Base-by-base conservation (phyloP, 37 sponge, comb jelly and placozoan species). In the Spongilla lacustris region DNA sequence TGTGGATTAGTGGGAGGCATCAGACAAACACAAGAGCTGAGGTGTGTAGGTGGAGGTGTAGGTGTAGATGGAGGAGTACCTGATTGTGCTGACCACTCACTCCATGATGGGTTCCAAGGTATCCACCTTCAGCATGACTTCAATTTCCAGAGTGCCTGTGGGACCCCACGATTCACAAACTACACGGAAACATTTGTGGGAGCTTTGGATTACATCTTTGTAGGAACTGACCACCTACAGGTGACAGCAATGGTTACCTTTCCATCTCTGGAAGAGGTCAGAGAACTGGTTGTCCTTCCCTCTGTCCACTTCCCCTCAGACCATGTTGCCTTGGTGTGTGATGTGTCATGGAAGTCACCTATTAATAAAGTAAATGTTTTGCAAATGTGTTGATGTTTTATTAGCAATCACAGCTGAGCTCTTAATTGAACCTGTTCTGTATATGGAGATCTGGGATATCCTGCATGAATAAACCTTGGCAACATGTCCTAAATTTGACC, bases 291-390 rank as follows among this genome's bases (percentile, higher is more conserved):
- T 31, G 95, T 92, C 3, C 80, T 96, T 6, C 97, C 97, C 11
- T 94, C 95, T 0, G 41, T 81, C 32, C 80, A 83, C 68, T 91
- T 92, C 49, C 97, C 97, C 33, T 96, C 97, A 19, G 97, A 96
- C 81, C 97, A 96, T 83, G 22, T 96, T n/a, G 87, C 97, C 30
- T 75, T 96, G 2, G 82, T 96, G 10, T 89, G 83, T 49, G 90
- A 93, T 50, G 68, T 92, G 46, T 84, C 79, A 30, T 91, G 86
- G 87, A 91, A 86, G 36, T 22, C 73, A 38, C 9, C n/a, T n/a
- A n/a, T n/a, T n/a, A n/a, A n/a, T 49, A 34, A n/a, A 38, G 50
- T 66, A 23, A 79, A 14, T 58, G 58, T 58, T 58, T 14, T 58
- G 21, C 21, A 17, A 1, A 17, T 58, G 58, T 58, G 14, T 58